Percentiles rank a stretch among this genome's conserved stretches.
Evolutionary conservation across 2,888 invertebrate species (phyloP).

Genomic region (Pterostichus niger): DNA sequence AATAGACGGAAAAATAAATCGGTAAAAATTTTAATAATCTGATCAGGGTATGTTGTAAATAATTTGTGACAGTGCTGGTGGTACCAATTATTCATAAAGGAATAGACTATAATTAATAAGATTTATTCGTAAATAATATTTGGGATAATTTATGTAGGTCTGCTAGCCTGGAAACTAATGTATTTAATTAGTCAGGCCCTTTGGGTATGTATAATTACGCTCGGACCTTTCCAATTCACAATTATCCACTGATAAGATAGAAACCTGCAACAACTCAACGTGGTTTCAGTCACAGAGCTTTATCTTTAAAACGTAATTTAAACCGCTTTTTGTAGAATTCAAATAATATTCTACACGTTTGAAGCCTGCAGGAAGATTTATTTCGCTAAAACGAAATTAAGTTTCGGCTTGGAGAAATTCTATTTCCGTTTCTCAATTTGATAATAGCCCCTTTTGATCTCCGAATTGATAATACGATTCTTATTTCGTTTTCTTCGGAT

Average conservation of each 20-base stretch:
- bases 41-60: too few species aligned
- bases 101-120: conserved; percentile 15
- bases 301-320: too few species aligned
- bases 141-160: conserved; percentile 25
- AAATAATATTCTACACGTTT: conserved; percentile 9
- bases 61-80: too few species aligned
- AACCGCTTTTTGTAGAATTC: neutral
- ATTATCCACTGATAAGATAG: neutral
- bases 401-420: conserved; percentile 36
- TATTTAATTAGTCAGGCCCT: conserved; percentile 16
- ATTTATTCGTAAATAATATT: conserved; percentile 33
- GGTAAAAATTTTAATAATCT: too few species aligned
- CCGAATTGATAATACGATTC: conserved; percentile 48
- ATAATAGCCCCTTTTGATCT: conserved; percentile 43
- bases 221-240: too few species aligned
- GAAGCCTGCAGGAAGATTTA: conserved; percentile 39
- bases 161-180: conserved; percentile 20
- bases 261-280: neutral
- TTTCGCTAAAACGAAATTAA: conserved; percentile 42
- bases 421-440: conserved; percentile 45
- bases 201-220: too few species aligned
- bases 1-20: too few species aligned
- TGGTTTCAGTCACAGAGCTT: too few species aligned
- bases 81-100: neutral
- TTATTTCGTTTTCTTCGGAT: conserved; percentile 16